Percentiles rank a stretch among this genome's conserved stretches.
phyloP scores from a whole-genome alignment of 2,888 invertebrate genomes.

The Abrostola tripartita region DNA sequence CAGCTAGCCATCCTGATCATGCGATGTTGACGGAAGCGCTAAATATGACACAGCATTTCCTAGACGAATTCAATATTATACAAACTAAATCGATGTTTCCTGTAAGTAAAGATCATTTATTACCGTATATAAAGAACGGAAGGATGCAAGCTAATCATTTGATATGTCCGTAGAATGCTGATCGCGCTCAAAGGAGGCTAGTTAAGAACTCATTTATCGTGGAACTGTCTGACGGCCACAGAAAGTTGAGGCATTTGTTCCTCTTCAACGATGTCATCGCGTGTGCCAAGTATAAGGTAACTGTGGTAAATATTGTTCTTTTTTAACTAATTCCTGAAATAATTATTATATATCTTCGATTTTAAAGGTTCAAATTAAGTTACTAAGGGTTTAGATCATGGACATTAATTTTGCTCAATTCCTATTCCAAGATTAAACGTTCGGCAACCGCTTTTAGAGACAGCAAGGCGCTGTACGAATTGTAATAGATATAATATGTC shows the following conservation, averaged over 20 bases:
- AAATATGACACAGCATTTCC: constrained; percentile 95
- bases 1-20: constrained; percentile 93
- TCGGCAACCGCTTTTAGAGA: too few species aligned
- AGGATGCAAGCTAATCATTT: neutral
- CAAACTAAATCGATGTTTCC: constrained; percentile 95
- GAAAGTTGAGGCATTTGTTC: constrained; percentile 97
- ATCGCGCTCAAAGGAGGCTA: constrained; percentile 94
- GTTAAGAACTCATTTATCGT: constrained; percentile 98
- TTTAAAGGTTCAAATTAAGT: neutral
- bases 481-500: too few species aligned
- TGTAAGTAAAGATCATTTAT: constrained; percentile 79
- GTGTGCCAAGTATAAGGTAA: constrained; percentile 97
- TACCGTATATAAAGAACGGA: neutral
- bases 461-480: too few species aligned
- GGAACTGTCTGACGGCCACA: constrained; percentile 95
- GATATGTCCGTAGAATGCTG: constrained; percentile 89
- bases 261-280: constrained; percentile 98
- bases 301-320: constrained; percentile 40
- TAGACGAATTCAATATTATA: constrained; percentile 96
- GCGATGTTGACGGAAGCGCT: constrained; percentile 93
- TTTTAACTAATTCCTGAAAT: constrained; percentile 7
- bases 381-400: neutral
- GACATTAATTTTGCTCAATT: constrained; percentile 8
- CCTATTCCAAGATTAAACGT: too few species aligned
- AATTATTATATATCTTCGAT: constrained; percentile 1